Conservation (phyloP, 2,888 invertebrate genomes). For the Tetrapedia diversipes region DNA sequence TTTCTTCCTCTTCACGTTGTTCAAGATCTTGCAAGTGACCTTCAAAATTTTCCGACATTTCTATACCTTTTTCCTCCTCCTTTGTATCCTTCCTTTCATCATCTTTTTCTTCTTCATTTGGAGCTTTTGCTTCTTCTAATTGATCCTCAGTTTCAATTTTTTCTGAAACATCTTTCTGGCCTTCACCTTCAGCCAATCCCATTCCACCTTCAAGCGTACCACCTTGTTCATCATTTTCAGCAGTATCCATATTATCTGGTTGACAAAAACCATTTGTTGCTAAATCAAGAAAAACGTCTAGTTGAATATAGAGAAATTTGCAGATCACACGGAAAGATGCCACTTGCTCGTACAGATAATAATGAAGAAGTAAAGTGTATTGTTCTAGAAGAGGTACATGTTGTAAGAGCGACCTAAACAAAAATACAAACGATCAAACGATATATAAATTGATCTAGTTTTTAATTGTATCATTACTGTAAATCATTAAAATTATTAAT, state of each 20-base stretch:
- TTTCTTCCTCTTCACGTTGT: slow-evolving; percentile 86
- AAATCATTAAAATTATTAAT: too few species aligned
- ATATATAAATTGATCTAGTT: neutral
- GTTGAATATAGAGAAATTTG: slow-evolving; percentile 92
- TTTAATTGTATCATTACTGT: too few species aligned
- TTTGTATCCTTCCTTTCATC: slow-evolving; percentile 89
- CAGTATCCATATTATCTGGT: slow-evolving; percentile 87
- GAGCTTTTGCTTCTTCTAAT: slow-evolving; percentile 93
- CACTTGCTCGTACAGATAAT: slow-evolving; percentile 90
- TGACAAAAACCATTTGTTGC: slow-evolving; percentile 95
- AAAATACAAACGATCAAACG: neutral
- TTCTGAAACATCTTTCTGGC: slow-evolving; percentile 97
- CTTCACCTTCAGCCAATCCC: slow-evolving; percentile 96
- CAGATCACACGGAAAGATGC: slow-evolving; percentile 90
- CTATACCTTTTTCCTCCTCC: slow-evolving; percentile 95
- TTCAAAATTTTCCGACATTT: slow-evolving; percentile 98
- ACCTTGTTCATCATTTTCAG: slow-evolving; percentile 76
- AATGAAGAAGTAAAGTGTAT: slow-evolving; percentile 89
- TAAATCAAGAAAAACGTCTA: slow-evolving; percentile 93
- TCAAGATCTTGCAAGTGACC: slow-evolving; percentile 93
- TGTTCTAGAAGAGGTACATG: slow-evolving; percentile 90
- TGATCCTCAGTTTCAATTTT: slow-evolving; percentile 96
- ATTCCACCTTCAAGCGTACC: slow-evolving; percentile 87
- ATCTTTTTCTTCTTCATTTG: slow-evolving; percentile 89
- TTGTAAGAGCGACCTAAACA: slow-evolving; percentile 71